phyloP scores from a whole-genome alignment of 2,113 vertebrate genomes.

The Ascaphus truei region DNA sequence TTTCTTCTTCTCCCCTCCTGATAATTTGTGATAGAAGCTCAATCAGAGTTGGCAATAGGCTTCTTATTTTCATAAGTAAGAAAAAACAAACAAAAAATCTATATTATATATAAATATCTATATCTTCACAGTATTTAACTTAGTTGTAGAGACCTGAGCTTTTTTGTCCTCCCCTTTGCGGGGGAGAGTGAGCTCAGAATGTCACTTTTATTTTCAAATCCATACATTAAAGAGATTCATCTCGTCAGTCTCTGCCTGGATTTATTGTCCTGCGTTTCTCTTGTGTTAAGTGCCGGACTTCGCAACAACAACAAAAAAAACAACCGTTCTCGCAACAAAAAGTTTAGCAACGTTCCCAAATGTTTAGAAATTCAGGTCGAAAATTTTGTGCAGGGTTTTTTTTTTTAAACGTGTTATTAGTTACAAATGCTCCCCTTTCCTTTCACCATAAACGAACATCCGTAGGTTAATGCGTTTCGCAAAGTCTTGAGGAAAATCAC shows the following conservation, averaged over 20 bases:
- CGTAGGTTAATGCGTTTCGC: too few species aligned
- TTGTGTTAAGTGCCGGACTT: conserved; percentile 47
- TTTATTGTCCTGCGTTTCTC: conserved; percentile 50
- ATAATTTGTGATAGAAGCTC: conserved; percentile 62
- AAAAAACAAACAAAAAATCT: conserved; percentile 49
- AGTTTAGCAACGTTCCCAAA: too few species aligned
- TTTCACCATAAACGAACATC: too few species aligned
- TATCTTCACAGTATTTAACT: conserved; percentile 55
- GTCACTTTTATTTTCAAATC: conserved; percentile 53
- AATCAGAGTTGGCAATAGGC: conserved; percentile 58
- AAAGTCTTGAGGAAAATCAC: too few species aligned
- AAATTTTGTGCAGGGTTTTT: too few species aligned
- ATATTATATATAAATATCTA: conserved; percentile 37
- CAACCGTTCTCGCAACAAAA: too few species aligned
- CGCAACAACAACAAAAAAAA: too few species aligned
- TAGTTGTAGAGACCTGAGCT: conserved; percentile 54
- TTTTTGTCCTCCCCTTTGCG: conserved; percentile 40
- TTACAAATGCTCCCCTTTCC: too few species aligned
- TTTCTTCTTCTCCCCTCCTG: conserved; percentile 53
- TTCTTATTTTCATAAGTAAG: conserved; percentile 62
- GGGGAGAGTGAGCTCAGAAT: conserved; percentile 54
- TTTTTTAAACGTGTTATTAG: neutral
- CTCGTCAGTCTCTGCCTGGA: conserved; percentile 55
- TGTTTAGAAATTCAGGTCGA: too few species aligned
- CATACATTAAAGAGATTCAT: conserved; percentile 55